These are phyloP conservation scores for Trichonephila clavipes DNA, from an alignment of 1,140 invertebrate genomes.

Conservation along the genomic window DNA sequence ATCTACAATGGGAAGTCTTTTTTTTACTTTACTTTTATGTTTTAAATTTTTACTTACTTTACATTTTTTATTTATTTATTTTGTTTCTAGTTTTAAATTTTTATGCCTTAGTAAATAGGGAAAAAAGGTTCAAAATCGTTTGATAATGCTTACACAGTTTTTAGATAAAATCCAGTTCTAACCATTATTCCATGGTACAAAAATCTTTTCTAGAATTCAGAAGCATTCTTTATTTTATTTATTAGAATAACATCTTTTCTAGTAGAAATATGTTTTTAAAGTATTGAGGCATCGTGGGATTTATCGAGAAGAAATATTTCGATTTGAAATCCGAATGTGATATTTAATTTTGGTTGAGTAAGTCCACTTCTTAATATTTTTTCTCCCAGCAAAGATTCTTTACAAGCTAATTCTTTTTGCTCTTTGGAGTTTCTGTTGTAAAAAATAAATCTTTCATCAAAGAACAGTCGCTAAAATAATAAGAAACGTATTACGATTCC, in stretches of 20 bases:
- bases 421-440: background rate
- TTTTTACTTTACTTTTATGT: too few relatives aligned
- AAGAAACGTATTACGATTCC: background rate
- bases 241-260: background rate
- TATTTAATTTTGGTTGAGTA: conserved; percentile 17
- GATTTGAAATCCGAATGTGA: background rate
- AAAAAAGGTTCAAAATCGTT: too few relatives aligned
- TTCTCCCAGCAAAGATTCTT: background rate
- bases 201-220: too few relatives aligned
- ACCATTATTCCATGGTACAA: too few relatives aligned
- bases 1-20: too few relatives aligned
- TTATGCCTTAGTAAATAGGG: too few relatives aligned
- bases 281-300: background rate
- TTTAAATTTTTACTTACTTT: too few relatives aligned
- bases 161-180: too few relatives aligned
- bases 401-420: background rate
- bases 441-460: background rate
- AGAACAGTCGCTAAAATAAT: background rate
- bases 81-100: too few relatives aligned
- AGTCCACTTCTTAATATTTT: background rate
- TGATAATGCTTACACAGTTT: too few relatives aligned
- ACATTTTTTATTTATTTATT: too few relatives aligned
- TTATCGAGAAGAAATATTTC: background rate
- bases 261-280: background rate
- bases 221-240: too few relatives aligned